A percentile compares a stretch with the other conserved stretches of the same genome.
Evolutionary conservation across 2,797 vertebrate species (phyloP).

Genomic region (Lacerta viridis): DNA sequence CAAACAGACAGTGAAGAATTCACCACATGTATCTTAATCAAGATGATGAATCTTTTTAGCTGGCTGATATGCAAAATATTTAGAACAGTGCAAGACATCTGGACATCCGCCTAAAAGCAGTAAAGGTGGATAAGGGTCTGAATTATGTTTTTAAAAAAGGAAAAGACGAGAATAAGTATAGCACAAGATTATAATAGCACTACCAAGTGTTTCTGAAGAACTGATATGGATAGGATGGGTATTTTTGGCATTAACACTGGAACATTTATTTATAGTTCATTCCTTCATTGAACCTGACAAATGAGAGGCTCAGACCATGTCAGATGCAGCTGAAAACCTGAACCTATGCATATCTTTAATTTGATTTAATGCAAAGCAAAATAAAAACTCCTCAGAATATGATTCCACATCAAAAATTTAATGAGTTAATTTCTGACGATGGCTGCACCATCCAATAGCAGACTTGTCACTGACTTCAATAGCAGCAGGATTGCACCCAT

Average conservation of each 20-base stretch:
- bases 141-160: not conserved
- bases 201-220: slow-evolving; percentile 36
- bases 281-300: slow-evolving; percentile 53
- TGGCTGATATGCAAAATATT: not conserved
- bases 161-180: not conserved
- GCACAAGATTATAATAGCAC: not conserved
- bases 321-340: not conserved
- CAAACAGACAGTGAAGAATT: not conserved
- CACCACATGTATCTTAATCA: not conserved
- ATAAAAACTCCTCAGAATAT: not conserved
- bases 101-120: not conserved
- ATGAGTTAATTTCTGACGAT: not conserved
- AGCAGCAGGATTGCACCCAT: not conserved
- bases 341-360: not conserved
- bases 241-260: slow-evolving; percentile 3
- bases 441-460: not conserved
- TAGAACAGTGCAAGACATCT: not conserved
- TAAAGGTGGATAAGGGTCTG: not conserved
- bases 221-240: slow-evolving; percentile 20
- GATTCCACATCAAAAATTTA: not conserved
- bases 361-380: not conserved
- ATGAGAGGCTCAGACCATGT: not conserved
- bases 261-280: slow-evolving; percentile 40
- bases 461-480: not conserved
- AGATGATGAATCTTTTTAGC: not conserved